Evolutionary conservation across 1,140 invertebrate genomes (phyloP).

Genomic region (Drosophila ercepeae): DNA sequence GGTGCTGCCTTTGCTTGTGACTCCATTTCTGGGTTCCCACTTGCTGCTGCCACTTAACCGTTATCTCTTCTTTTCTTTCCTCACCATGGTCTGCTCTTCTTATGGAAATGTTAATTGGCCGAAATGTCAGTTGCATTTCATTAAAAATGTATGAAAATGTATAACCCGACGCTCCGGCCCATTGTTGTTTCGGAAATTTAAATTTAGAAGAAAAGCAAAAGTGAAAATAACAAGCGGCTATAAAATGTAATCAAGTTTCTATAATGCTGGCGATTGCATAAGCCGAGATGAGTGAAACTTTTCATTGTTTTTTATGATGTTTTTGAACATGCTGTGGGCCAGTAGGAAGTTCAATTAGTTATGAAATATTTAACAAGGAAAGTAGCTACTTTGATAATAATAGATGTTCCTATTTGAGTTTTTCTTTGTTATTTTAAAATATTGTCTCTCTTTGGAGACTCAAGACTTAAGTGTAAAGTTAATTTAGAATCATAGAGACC

Average conservation of each 20-base stretch:
- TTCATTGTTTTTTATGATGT: slow-evolving; percentile 21
- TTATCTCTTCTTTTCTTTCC: slow-evolving; percentile 18
- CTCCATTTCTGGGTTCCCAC: slow-evolving; percentile 34
- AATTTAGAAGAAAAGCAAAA: slow-evolving; percentile 61
- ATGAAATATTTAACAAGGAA: slow-evolving; percentile 8
- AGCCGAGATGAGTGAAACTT: slow-evolving; percentile 29
- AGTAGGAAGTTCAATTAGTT: background rate
- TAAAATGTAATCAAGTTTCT: slow-evolving; percentile 52
- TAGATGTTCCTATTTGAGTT: background rate
- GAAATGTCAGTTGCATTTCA: slow-evolving; percentile 50
- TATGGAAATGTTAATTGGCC: slow-evolving; percentile 71
- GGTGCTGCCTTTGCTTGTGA: background rate
- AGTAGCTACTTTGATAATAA: background rate
- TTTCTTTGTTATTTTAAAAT: no score
- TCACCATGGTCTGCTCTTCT: slow-evolving; percentile 17
- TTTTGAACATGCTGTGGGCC: slow-evolving; percentile 11
- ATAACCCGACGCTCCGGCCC: slow-evolving; percentile 2
- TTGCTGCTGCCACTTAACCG: slow-evolving; percentile 31
- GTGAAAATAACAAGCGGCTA: slow-evolving; percentile 52
- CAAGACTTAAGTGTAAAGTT: background rate
- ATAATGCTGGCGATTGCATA: slow-evolving; percentile 40
- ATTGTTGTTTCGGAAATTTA: slow-evolving; percentile 44
- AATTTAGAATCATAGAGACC: background rate
- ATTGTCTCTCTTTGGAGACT: no score
- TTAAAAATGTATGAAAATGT: slow-evolving; percentile 43